Evolutionary conservation across 1,140 invertebrate species (phyloP).

Genomic region (Chironomus tepperi): DNA sequence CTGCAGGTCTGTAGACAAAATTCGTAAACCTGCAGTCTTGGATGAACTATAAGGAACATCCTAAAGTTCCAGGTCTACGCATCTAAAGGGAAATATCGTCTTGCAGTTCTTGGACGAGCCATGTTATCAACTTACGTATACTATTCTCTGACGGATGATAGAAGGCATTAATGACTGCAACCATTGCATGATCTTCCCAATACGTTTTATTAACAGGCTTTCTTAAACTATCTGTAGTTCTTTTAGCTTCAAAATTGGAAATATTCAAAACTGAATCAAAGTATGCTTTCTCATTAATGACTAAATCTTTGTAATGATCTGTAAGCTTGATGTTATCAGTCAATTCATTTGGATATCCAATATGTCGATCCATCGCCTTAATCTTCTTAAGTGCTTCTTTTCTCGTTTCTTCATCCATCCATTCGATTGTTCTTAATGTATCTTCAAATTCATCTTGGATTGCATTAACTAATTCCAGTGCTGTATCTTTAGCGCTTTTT

Average conservation of each 20-base stretch:
- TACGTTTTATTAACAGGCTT: slow-evolving; percentile 58
- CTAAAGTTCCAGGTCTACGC: too few species aligned
- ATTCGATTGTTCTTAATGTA: slow-evolving; percentile 50
- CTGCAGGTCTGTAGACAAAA: too few species aligned
- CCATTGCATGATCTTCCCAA: slow-evolving; percentile 53
- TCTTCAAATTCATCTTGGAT: slow-evolving; percentile 48
- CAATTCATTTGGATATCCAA: slow-evolving; percentile 52
- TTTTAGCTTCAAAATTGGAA: slow-evolving; percentile 50
- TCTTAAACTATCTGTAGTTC: slow-evolving; percentile 49
- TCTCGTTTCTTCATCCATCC: slow-evolving; percentile 58
- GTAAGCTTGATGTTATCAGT: slow-evolving; percentile 46
- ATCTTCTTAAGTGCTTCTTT: slow-evolving; percentile 45
- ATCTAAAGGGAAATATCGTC: too few species aligned
- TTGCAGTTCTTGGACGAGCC: too few species aligned
- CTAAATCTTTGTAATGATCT: slow-evolving; percentile 43
- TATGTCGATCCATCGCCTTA: slow-evolving; percentile 44
- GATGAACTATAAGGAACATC: too few species aligned
- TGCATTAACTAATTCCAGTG: slow-evolving; percentile 55
- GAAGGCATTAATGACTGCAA: slow-evolving; percentile 60
- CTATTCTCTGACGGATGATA: slow-evolving; percentile 58
- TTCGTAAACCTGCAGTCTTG: too few species aligned
- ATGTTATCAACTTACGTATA: slow-evolving; percentile 47
- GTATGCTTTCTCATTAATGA: slow-evolving; percentile 45
- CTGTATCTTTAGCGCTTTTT: slow-evolving; percentile 44
- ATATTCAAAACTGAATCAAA: slow-evolving; percentile 51